phyloP scores from a whole-genome alignment of 2,888 invertebrate genomes.

The Drosophila prostipennis region DNA sequence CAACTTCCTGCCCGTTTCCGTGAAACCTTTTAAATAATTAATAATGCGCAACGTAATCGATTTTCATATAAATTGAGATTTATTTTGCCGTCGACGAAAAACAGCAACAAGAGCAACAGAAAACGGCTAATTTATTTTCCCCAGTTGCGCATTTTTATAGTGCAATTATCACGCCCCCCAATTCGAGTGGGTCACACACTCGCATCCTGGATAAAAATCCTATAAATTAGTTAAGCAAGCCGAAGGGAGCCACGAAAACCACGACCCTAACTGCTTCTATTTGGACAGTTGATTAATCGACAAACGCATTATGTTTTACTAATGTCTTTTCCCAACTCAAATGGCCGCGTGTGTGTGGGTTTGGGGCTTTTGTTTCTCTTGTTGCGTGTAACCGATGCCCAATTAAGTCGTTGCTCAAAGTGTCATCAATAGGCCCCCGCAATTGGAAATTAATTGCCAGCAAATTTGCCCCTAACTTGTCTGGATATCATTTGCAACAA shows the following conservation, averaged over 20 bases:
- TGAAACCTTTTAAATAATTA: constrained; percentile 69
- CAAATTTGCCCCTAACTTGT: constrained; percentile 48
- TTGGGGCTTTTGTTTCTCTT: constrained; percentile 17
- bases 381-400: constrained; percentile 59
- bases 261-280: constrained; percentile 38
- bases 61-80: constrained; percentile 80
- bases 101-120: constrained; percentile 28
- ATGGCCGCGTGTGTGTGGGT: constrained; percentile 13
- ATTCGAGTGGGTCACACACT: constrained; percentile 39
- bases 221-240: constrained; percentile 72
- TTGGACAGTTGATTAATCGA: constrained; percentile 74
- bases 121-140: constrained; percentile 64
- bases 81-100: constrained; percentile 50
- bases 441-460: constrained; percentile 73
- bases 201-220: constrained; percentile 61
- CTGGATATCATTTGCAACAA: constrained; percentile 44
- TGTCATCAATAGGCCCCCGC: constrained; percentile 70
- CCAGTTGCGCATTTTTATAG: constrained; percentile 70
- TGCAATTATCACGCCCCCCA: constrained; percentile 70
- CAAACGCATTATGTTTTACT: constrained; percentile 68
- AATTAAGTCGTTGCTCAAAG: constrained; percentile 71
- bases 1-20: constrained; percentile 52
- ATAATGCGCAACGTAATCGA: constrained; percentile 68
- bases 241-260: constrained; percentile 7
- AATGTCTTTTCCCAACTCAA: constrained; percentile 55